A percentile compares a stretch with the other conserved stretches of the same genome.
Conservation (phyloP, 2,888 invertebrate species). For the Drosophila mimetica region DNA sequence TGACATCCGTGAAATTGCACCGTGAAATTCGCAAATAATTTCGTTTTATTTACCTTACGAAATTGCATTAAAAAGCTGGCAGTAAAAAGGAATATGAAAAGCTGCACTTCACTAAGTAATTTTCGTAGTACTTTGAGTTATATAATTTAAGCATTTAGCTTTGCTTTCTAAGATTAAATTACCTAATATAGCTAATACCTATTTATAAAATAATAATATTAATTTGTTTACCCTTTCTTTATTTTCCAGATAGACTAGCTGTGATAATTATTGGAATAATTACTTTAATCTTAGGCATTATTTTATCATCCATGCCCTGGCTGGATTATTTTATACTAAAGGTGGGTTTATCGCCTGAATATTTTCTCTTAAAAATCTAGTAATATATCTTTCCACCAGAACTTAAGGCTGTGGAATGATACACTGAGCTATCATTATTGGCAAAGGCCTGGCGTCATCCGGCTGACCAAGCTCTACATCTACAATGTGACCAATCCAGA, state of each 20-base stretch:
- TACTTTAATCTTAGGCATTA: constrained; percentile 91
- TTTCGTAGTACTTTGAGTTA: background rate
- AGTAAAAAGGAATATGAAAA: background rate
- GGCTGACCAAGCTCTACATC: constrained; percentile 94
- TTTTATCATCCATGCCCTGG: constrained; percentile 94
- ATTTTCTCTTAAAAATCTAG: background rate
- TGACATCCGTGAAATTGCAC: constrained; percentile 56
- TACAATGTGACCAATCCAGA: constrained; percentile 95
- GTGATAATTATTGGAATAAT: constrained; percentile 92
- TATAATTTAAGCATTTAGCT: background rate
- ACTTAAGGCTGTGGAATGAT: constrained; percentile 92
- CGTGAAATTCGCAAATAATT: constrained; percentile 30
- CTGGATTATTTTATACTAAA: constrained; percentile 93
- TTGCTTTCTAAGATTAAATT: background rate
- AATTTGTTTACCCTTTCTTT: constrained; percentile 1
- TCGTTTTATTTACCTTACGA: constrained; percentile 23
- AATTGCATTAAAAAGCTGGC: background rate
- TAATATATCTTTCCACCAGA: constrained; percentile 85
- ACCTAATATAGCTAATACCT: too few relatives aligned
- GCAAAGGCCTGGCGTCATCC: constrained; percentile 93
- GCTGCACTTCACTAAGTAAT: background rate
- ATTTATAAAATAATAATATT: too few relatives aligned
- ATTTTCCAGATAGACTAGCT: constrained; percentile 90
- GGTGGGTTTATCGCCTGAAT: constrained; percentile 85
- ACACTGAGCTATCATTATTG: constrained; percentile 94